These are phyloP conservation scores for Chrysemys picta DNA, from an alignment of 2,113 vertebrate species.

Conservation along the genomic window DNA sequence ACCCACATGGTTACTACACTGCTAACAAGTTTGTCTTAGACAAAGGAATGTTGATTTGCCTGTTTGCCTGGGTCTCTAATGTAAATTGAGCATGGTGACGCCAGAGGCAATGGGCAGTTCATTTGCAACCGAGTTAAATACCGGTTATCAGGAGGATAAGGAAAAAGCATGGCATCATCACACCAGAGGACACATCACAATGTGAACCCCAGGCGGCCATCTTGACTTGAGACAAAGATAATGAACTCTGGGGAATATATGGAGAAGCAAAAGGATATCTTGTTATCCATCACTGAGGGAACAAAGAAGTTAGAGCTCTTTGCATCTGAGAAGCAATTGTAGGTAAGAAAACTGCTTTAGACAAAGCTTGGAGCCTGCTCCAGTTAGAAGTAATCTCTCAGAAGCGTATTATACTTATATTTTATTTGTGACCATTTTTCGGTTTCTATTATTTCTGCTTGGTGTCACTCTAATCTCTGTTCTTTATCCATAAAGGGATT, in stretches of 20 bases:
- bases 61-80: not conserved
- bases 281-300: not conserved
- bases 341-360: too few relatives aligned
- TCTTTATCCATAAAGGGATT: not conserved
- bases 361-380: too few relatives aligned
- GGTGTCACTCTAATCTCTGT: not conserved
- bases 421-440: not conserved
- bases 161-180: too few relatives aligned
- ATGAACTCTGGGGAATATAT: too few relatives aligned
- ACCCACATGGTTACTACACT: not conserved
- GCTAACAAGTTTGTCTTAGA: not conserved
- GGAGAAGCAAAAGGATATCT: too few relatives aligned
- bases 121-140: too few relatives aligned
- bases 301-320: not conserved
- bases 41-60: not conserved
- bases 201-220: too few relatives aligned
- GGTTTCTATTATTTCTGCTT: not conserved
- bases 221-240: too few relatives aligned
- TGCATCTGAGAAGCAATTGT: not conserved
- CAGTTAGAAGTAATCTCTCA: too few relatives aligned
- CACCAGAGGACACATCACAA: too few relatives aligned
- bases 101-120: too few relatives aligned
- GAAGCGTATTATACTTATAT: not conserved
- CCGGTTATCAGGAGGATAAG: too few relatives aligned
- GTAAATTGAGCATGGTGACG: not conserved